Evolutionary conservation across 2,888 invertebrate genomes (phyloP).

Genomic region (Helobdella robusta): DNA sequence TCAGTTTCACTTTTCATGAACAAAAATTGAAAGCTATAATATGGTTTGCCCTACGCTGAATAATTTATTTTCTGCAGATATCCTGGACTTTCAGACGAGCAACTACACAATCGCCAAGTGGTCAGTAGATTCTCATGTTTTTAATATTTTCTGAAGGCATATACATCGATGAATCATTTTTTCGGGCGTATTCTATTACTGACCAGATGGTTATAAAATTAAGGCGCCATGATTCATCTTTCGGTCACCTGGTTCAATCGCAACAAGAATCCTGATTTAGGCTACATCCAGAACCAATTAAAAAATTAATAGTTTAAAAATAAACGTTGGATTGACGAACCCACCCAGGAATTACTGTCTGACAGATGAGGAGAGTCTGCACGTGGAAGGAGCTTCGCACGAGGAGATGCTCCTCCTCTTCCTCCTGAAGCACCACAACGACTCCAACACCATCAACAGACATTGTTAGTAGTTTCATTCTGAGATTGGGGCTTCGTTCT

Average conservation of each 20-base stretch:
- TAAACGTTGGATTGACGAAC: neutral
- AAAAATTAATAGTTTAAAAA: neutral
- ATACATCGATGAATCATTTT: neutral
- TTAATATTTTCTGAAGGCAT: too few relatives aligned
- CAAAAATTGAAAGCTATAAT: too few relatives aligned
- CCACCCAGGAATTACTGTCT: slow-evolving; percentile 13
- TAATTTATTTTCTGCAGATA: neutral
- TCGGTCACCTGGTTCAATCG: too few relatives aligned
- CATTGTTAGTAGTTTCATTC: slow-evolving; percentile 5
- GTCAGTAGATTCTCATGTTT: neutral
- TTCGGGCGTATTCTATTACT: too few relatives aligned
- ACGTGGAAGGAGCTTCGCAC: neutral
- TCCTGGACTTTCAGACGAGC: slow-evolving; percentile 10
- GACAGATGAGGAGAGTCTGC: neutral
- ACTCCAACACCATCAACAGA: neutral
- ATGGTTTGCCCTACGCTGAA: too few relatives aligned
- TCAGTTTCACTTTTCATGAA: too few relatives aligned
- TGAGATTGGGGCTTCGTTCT: neutral
- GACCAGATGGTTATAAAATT: too few relatives aligned
- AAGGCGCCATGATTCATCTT: too few relatives aligned
- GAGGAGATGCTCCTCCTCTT: slow-evolving; percentile 1
- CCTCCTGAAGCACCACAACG: neutral
- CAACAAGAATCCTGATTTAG: neutral
- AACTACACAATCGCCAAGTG: slow-evolving; percentile 7
- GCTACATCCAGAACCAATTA: neutral